Conservation (phyloP, 2,113 vertebrate genomes). For the Elachura formosa region DNA sequence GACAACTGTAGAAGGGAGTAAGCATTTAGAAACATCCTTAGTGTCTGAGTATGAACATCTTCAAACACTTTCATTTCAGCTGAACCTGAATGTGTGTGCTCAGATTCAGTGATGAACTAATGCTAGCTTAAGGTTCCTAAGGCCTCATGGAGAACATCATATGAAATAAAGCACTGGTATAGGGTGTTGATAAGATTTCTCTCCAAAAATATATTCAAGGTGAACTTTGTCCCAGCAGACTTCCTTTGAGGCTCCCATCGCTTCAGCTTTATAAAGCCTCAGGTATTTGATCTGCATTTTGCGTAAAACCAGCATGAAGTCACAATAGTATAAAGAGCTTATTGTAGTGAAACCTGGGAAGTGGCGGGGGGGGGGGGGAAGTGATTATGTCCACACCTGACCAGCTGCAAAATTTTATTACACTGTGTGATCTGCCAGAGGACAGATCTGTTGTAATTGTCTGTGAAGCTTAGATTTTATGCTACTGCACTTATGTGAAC, state of each 20-base stretch:
- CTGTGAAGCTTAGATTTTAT: background rate
- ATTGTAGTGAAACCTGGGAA: too few species aligned
- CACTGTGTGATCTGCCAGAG: background rate
- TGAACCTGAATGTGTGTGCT: fast-evolving
- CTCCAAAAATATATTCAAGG: background rate
- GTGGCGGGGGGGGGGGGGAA: too few species aligned
- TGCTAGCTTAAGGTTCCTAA: background rate
- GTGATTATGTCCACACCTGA: background rate
- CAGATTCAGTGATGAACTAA: background rate
- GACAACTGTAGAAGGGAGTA: background rate
- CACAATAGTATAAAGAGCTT: background rate
- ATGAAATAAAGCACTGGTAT: background rate
- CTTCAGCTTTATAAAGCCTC: background rate
- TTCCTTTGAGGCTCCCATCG: background rate
- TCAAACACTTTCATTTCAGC: background rate
- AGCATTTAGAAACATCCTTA: background rate
- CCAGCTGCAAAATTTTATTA: background rate
- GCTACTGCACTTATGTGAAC: background rate
- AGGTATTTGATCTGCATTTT: background rate
- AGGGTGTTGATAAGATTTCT: background rate
- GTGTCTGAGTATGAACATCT: background rate
- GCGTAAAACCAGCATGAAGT: background rate
- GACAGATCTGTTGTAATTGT: background rate
- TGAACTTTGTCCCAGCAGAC: background rate
- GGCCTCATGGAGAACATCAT: background rate